A percentile compares a stretch with the other conserved stretches of the same genome.
Evolutionary conservation across 2,113 vertebrate genomes (phyloP).

Genomic region (Scomber japonicus): DNA sequence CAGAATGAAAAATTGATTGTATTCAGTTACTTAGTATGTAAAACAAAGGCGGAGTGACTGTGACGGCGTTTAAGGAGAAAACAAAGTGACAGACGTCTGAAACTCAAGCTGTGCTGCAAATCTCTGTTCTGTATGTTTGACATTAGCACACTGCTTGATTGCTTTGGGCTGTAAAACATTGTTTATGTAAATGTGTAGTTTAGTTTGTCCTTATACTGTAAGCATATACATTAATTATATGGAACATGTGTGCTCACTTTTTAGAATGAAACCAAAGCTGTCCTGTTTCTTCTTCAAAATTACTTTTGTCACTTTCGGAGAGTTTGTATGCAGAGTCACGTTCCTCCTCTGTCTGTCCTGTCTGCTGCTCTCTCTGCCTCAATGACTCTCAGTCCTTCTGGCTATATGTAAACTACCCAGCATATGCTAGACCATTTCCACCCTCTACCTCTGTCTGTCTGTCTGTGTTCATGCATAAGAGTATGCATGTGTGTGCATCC

Average conservation of each 20-base stretch:
- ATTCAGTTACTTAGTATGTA: conserved; percentile 4
- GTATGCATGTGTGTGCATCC: conserved; percentile 51
- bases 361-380: conserved; percentile 52
- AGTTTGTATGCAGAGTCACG: conserved; percentile 53
- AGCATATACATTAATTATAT: too few relatives aligned
- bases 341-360: conserved; percentile 38
- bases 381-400: conserved; percentile 34
- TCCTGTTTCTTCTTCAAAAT: too few relatives aligned
- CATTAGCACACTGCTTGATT: not conserved
- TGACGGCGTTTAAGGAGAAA: conserved; percentile 12
- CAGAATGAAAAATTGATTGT: conserved; percentile 2
- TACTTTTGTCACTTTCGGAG: too few relatives aligned
- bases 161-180: not conserved
- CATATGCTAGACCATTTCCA: conserved; percentile 30
- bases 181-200: not conserved
- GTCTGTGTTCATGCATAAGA: conserved; percentile 59
- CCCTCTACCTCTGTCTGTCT: conserved; percentile 27
- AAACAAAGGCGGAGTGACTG: conserved; percentile 12
- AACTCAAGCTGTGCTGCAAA: conserved; percentile 15
- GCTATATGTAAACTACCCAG: conserved; percentile 46
- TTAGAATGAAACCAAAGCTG: not conserved
- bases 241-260: not conserved
- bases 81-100: conserved; percentile 2
- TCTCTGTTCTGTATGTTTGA: not conserved
- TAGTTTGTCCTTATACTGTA: too few relatives aligned